Conservation (phyloP, 2,888 invertebrate species). For the Xanthia togata region DNA sequence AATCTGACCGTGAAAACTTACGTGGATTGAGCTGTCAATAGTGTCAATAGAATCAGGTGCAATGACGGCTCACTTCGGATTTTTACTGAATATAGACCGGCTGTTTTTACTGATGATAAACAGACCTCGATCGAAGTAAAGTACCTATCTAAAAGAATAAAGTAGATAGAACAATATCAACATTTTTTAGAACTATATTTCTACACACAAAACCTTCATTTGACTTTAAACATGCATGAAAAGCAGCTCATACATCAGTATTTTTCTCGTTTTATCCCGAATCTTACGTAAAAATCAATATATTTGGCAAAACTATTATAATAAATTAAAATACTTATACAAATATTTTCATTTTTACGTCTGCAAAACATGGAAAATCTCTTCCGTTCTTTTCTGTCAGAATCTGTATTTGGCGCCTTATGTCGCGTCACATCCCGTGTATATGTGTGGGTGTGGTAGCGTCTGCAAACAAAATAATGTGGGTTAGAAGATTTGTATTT, state of each 20-base stretch:
- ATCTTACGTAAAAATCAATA: not conserved
- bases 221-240: conserved; percentile 14
- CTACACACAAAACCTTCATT: conserved; percentile 19
- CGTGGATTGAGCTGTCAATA: not conserved
- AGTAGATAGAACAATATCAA: not conserved
- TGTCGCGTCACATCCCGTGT: conserved; percentile 63
- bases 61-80: not conserved
- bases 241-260: not conserved
- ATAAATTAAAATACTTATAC: not conserved
- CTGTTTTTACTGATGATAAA: not conserved
- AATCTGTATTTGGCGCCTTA: conserved; percentile 55
- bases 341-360: too few relatives aligned
- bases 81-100: not conserved
- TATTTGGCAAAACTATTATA: not conserved
- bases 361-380: conserved; percentile 44
- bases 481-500: conserved; percentile 27
- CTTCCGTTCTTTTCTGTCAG: conserved; percentile 47
- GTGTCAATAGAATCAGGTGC: too few relatives aligned
- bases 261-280: not conserved
- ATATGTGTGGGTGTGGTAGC: conserved; percentile 62
- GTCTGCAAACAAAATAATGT: conserved; percentile 61
- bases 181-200: conserved; percentile 16
- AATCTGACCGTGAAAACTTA: not conserved
- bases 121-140: not conserved
- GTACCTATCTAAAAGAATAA: not conserved